These are phyloP conservation scores for Tapera naevia DNA, from an alignment of 2,797 vertebrate species.

Conservation along the genomic window DNA sequence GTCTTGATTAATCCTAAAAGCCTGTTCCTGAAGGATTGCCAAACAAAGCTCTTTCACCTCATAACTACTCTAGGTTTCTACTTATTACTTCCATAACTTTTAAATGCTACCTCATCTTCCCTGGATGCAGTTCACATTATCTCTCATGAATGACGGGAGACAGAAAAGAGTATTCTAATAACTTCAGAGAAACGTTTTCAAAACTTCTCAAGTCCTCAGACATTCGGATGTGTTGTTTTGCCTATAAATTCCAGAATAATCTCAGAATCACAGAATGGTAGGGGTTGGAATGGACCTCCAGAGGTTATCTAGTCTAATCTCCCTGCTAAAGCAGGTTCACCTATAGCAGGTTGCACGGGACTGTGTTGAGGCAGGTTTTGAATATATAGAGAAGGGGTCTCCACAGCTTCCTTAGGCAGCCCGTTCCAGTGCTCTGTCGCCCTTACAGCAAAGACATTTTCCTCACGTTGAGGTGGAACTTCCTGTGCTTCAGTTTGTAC, in stretches of 20 bases:
- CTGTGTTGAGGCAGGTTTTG: too few species aligned
- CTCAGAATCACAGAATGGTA: too few species aligned
- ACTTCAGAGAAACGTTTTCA: background rate
- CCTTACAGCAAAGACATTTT: too few species aligned
- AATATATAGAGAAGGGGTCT: too few species aligned
- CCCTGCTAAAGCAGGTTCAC: too few species aligned
- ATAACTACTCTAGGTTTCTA: background rate
- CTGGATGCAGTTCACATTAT: background rate
- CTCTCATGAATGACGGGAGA: background rate
- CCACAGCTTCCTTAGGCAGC: too few species aligned
- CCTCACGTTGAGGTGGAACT: too few species aligned
- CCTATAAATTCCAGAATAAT: background rate
- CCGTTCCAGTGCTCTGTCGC: too few species aligned
- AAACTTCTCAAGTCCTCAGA: background rate
- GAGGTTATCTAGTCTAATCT: too few species aligned
- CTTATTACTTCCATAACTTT: conserved; percentile 8
- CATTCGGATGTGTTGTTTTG: background rate
- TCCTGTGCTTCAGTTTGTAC: too few species aligned
- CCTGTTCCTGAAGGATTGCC: conserved; percentile 21
- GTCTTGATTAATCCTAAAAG: background rate
- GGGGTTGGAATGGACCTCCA: too few species aligned
- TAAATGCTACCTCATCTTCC: background rate
- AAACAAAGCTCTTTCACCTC: conserved; percentile 24
- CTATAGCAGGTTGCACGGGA: too few species aligned
- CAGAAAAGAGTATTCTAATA: background rate